Evolutionary conservation across 1,140 invertebrate species (phyloP).

Genomic region (Eupeodes corollae): DNA sequence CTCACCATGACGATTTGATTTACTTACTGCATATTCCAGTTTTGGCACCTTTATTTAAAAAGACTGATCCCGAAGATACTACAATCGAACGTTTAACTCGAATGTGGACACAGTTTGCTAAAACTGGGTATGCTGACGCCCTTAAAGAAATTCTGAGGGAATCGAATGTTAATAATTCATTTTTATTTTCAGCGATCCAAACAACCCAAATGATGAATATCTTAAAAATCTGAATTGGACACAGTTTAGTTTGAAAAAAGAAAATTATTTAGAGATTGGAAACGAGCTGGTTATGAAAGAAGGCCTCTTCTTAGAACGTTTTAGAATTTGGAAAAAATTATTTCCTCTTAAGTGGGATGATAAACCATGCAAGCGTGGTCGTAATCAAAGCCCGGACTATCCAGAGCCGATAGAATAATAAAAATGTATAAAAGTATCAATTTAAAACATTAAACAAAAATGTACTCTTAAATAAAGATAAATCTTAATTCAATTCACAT

Average conservation of each 20-base stretch:
- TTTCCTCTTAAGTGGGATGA: conserved; percentile 30
- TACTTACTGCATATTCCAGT: conserved; percentile 45
- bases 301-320: conserved; percentile 41
- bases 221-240: conserved; percentile 39
- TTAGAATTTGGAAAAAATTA: conserved; percentile 43
- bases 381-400: too few relatives aligned
- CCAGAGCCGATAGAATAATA: too few relatives aligned
- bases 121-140: conserved; percentile 36
- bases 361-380: too few relatives aligned
- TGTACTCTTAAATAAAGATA: too few relatives aligned
- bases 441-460: too few relatives aligned
- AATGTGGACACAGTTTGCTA: conserved; percentile 41
- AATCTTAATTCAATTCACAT: too few relatives aligned
- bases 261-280: conserved; percentile 44
- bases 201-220: conserved; percentile 17
- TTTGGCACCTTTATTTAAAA: conserved; percentile 33
- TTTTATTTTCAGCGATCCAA: conserved; percentile 15
- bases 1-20: conserved; percentile 49
- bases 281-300: conserved; percentile 33
- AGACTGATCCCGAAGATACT: conserved; percentile 37
- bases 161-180: background rate
- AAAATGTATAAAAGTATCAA: too few relatives aligned
- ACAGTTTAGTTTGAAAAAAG: conserved; percentile 30
- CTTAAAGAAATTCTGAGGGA: background rate
- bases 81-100: conserved; percentile 40